Evolutionary conservation across 2,113 vertebrate genomes (phyloP).

Genomic region (Pelmatolapia mariae): DNA sequence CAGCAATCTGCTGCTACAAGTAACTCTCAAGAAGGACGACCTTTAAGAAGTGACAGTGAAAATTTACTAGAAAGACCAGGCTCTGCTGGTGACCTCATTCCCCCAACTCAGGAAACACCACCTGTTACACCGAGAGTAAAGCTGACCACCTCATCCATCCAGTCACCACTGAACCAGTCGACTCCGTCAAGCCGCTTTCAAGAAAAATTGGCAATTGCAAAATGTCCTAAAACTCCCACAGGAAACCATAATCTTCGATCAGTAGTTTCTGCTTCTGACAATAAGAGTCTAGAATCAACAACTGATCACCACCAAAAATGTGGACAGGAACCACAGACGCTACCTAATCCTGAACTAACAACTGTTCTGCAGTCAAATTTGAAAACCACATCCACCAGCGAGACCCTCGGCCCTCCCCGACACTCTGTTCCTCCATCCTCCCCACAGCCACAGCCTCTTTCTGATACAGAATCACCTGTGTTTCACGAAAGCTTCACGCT

Average conservation of each 20-base stretch:
- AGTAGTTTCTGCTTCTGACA: not conserved
- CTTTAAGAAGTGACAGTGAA: not conserved
- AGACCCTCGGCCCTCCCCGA: not conserved
- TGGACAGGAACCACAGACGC: not conserved
- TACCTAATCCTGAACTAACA: not conserved
- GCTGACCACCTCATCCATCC: slow-evolving; percentile 63
- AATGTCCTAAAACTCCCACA: not conserved
- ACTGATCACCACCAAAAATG: not conserved
- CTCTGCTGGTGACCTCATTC: slow-evolving; percentile 63
- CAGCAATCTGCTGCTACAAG: not conserved
- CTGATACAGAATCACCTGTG: slow-evolving; percentile 19
- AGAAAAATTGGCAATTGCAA: not conserved
- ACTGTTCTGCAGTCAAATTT: not conserved
- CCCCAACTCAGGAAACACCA: slow-evolving; percentile 73
- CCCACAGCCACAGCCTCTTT: not conserved
- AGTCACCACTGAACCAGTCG: slow-evolving; percentile 32
- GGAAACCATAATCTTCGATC: not conserved
- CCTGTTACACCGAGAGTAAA: slow-evolving; percentile 68
- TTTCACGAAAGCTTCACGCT: slow-evolving; percentile 69
- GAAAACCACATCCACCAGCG: not conserved
- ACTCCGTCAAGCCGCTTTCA: not conserved
- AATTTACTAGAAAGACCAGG: slow-evolving; percentile 29
- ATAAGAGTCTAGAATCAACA: not conserved
- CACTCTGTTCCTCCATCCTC: not conserved
- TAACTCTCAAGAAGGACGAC: not conserved